Conservation (phyloP, 2,888 invertebrate species). For the Agrilus biguttatus region DNA sequence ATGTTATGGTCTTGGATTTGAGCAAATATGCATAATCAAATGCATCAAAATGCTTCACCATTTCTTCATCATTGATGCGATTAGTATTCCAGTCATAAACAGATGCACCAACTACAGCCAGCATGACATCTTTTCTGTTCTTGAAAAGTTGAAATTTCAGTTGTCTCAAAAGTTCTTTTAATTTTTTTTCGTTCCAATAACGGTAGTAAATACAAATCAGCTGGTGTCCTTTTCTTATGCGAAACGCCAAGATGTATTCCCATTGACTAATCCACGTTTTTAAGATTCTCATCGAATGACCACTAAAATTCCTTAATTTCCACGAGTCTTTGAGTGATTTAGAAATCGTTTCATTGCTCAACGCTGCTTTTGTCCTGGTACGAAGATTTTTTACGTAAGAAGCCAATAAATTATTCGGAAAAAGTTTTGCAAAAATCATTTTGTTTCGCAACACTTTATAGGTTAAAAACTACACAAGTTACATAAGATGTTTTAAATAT, state of each 20-base stretch:
- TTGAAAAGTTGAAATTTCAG: constrained; percentile 31
- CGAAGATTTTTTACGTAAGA: no score
- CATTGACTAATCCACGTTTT: constrained; percentile 36
- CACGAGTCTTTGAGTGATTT: no score
- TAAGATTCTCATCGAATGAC: no score
- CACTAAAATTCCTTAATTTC: no score
- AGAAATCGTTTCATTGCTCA: no score
- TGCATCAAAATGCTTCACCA: constrained; percentile 41
- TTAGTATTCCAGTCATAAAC: constrained; percentile 48
- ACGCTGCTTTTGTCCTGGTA: no score
- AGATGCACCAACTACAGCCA: constrained; percentile 39
- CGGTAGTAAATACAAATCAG: constrained; percentile 45
- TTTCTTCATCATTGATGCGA: constrained; percentile 40
- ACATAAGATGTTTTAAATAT: no score
- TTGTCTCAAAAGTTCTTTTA: constrained; percentile 36
- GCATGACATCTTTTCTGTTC: constrained; percentile 37
- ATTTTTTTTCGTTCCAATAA: constrained; percentile 46
- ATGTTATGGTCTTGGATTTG: constrained; percentile 37
- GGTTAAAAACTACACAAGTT: no score
- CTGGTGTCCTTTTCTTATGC: constrained; percentile 46
- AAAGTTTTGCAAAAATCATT: no score
- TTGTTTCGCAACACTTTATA: no score
- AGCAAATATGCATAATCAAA: constrained; percentile 41
- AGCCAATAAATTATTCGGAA: no score
- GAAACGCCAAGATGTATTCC: constrained; percentile 43